Conservation (phyloP, 2,113 vertebrate species). For the Oenanthe oenanthe region DNA sequence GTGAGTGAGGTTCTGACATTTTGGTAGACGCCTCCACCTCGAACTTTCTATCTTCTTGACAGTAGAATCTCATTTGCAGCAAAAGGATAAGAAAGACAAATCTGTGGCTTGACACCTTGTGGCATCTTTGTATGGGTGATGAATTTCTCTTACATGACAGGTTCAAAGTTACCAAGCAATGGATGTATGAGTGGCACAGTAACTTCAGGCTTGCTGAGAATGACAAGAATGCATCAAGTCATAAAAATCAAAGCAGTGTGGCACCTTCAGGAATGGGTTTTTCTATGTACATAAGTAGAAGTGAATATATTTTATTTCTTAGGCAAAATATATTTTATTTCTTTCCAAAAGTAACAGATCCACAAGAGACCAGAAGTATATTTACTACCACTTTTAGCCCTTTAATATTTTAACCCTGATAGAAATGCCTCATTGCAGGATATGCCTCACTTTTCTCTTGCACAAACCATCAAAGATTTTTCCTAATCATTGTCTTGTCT, state of each 20-base stretch:
- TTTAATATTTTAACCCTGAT: background rate
- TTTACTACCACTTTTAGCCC: background rate
- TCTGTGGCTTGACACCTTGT: conserved; percentile 67
- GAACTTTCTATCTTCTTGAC: conserved; percentile 72
- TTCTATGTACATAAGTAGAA: background rate
- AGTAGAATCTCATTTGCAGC: conserved; percentile 72
- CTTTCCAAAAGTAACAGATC: background rate
- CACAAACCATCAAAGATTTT: background rate
- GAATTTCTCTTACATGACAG: conserved; percentile 65
- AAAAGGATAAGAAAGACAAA: conserved; percentile 75
- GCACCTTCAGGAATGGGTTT: background rate
- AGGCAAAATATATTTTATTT: background rate
- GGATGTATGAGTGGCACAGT: conserved; percentile 52
- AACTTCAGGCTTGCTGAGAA: conserved; percentile 39
- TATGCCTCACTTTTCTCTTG: background rate
- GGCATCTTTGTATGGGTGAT: conserved; percentile 67
- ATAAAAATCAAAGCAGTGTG: conserved; percentile 35
- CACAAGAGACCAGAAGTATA: background rate
- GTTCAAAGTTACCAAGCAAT: conserved; percentile 67
- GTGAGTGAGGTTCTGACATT: conserved; percentile 55
- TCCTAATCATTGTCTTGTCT: background rate
- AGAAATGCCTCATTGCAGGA: fast-evolving
- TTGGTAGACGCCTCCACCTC: conserved; percentile 21
- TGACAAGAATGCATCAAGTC: conserved; percentile 45
- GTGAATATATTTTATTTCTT: background rate